A percentile compares a stretch with the other conserved stretches of the same genome.
Evolutionary conservation across 2,888 invertebrate genomes (phyloP).

Genomic region (Chrysopilus asiliformis): DNA sequence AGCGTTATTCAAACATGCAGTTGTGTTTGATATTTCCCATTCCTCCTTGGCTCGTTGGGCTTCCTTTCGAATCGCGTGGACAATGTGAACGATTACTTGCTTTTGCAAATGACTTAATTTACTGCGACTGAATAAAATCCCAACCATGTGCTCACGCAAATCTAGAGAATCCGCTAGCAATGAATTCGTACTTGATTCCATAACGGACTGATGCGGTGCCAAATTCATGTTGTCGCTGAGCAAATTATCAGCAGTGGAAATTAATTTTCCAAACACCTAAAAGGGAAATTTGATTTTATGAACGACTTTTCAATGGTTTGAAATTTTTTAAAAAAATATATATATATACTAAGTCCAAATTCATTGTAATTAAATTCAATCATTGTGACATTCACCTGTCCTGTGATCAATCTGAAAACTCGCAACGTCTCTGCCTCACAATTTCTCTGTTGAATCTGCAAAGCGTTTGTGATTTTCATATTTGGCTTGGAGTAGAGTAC

Average conservation of each 20-base stretch:
- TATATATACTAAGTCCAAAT: constrained; percentile 22
- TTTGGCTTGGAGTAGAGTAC: constrained; percentile 22
- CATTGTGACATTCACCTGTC: constrained; percentile 45
- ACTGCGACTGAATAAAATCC: constrained; percentile 86
- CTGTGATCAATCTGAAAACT: constrained; percentile 83
- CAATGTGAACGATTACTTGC: constrained; percentile 83
- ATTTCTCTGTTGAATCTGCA: constrained; percentile 62
- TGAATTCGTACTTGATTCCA: constrained; percentile 26
- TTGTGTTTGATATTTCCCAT: constrained; percentile 57
- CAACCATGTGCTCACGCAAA: constrained; percentile 89
- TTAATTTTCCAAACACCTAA: constrained; percentile 80
- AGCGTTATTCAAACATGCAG: constrained; percentile 22
- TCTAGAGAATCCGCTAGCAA: constrained; percentile 45
- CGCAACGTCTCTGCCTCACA: constrained; percentile 85
- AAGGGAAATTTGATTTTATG: constrained; percentile 17
- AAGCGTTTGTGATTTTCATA: constrained; percentile 28
- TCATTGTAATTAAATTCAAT: neutral
- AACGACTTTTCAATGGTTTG: too few species aligned
- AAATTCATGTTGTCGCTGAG: constrained; percentile 30
- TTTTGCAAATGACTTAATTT: constrained; percentile 87
- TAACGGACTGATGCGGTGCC: constrained; percentile 23
- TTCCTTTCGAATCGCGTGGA: constrained; percentile 82
- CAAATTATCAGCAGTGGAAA: constrained; percentile 42
- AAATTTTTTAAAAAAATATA: constrained; percentile 2
- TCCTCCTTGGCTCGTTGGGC: constrained; percentile 75